Conservation (phyloP, 2,888 invertebrate genomes). For the Aromia moschata region DNA sequence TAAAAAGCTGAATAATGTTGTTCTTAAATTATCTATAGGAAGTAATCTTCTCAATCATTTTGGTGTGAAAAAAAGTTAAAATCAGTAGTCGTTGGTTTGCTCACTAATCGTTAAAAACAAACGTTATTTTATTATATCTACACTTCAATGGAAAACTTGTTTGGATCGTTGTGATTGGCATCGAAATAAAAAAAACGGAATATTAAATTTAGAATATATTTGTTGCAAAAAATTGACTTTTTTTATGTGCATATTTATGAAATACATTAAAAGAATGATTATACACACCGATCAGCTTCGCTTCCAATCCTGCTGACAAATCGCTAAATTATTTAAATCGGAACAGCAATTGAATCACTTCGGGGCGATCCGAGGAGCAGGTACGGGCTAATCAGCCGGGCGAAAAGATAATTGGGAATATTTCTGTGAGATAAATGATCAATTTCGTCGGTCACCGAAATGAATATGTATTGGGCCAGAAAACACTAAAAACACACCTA, state of each 20-base stretch:
- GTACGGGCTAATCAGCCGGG: constrained; percentile 50
- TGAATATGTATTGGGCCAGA: constrained; percentile 34
- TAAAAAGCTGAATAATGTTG: too few species aligned
- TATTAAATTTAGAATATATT: too few species aligned
- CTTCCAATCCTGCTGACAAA: constrained; percentile 16
- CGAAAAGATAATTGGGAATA: constrained; percentile 28
- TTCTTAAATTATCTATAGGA: too few species aligned
- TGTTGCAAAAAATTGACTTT: neutral
- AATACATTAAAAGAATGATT: constrained; percentile 14
- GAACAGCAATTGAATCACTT: constrained; percentile 14
- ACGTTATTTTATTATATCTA: too few species aligned
- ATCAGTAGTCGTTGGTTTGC: too few species aligned
- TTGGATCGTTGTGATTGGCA: too few species aligned
- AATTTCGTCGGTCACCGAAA: constrained; percentile 37
- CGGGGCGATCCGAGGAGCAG: constrained; percentile 33
- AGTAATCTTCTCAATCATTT: too few species aligned
- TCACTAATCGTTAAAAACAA: too few species aligned
- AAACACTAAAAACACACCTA: constrained; percentile 41
- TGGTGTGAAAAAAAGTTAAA: too few species aligned
- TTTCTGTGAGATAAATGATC: constrained; percentile 36
- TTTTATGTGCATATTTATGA: neutral
- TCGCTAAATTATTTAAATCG: constrained; percentile 24
- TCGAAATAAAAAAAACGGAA: too few species aligned
- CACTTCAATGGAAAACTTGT: too few species aligned
- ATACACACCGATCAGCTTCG: constrained; percentile 4